Base-by-base conservation (phyloP, 2,113 vertebrate species). In the Mungos mungo region DNA sequence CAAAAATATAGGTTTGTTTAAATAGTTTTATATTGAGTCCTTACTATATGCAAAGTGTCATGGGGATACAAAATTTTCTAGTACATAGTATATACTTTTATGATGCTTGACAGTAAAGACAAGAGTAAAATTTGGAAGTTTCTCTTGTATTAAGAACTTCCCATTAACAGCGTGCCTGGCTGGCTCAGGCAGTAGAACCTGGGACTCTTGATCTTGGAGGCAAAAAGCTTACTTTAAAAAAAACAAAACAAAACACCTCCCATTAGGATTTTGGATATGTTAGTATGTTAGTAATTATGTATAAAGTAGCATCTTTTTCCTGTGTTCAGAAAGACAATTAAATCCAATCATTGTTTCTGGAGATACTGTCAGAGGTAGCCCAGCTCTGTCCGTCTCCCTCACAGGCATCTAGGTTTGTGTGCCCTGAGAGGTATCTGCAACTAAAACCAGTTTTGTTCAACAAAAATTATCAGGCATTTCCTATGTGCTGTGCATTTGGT, bases 241-340 rank as follows among this genome's bases (percentile, higher is more conserved):
- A 76, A 74, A 76, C 45, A 12, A 41, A 65, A 31, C 13, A 76
- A 47, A n/a, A 77, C 72, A 35, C 38, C 14, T 94, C 38, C 29
- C 25, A 14, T 93, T 60, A 54, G 31, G 35, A 33, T 74, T 80
- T 93, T 27, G 25, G n/a, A 35, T 81, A 35, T 45, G 27, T 80
- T 79, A 33, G 6, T 83, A 71, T 52, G 27, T 80, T 79, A 33
- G 6, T 83, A 71, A 52, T 81, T 93, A 33, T 52, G 0, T 12
- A 3, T 94, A 66, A 92, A 72, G 31, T 47, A 76, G 4, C 35
- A 25, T 68, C 23, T 72, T 74, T 93, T 88, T 54, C 68, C 54
- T 74, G 13, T 86, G 63, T 93, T 91, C 35, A 72, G 65, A 82
- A 91, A 81, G 77, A 77, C 88, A 81, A 87, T n/a, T 21, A 89